Base-by-base conservation (phyloP, 2,797 vertebrate genomes). In the Malurus splendens region DNA sequence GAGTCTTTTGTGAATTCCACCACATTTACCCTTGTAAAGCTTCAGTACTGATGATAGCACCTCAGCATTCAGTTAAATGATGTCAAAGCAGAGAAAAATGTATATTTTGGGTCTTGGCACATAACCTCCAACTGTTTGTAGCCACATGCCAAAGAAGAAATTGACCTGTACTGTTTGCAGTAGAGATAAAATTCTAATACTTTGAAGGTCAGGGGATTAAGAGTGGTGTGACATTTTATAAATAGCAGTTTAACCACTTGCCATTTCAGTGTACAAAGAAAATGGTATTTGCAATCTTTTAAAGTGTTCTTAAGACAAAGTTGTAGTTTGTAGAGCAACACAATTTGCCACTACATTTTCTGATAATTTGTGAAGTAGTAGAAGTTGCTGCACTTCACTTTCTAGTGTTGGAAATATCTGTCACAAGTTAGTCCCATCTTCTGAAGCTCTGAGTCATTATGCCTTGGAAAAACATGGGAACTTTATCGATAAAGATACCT, bases 21-120 rank as follows among this genome's bases (percentile, higher is more conserved):
- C 30, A 5, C 2, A 0, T 71, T 44, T 68, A 19, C 20, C 70
- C 27, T 42, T 68, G 8, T 10, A 39, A 23, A 19, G 13, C 24
- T 47, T 33, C 14, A 57, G 18, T 16, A 4, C n/a, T 57, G 30
- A 15, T 68, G 18, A 10, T 24, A 1, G 18, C 5, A 1, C 12
- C 14, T 33, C 2, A 0, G 2, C 11, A 27, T 50, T 51, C 48
- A 23, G 17, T 11, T 52, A 18, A 47, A 51, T 12, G 0, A 33
- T n/a, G 24, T 30, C 52, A 59, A 4, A 72, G 45, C 14, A 16
- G 18, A 75, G n/a, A 3, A 86, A 61, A 70, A 72, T 0, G 1
- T n/a, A 20, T 23, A 6, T 86, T 80, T 51, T 59, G 39, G 16
- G 23, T 75, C 33, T 59, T 33, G 44, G 10, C 20, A 7, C 12